Percentiles rank a stretch among this genome's conserved stretches.
Conservation (phyloP, 2,888 invertebrate genomes). For the Phortica magna region DNA sequence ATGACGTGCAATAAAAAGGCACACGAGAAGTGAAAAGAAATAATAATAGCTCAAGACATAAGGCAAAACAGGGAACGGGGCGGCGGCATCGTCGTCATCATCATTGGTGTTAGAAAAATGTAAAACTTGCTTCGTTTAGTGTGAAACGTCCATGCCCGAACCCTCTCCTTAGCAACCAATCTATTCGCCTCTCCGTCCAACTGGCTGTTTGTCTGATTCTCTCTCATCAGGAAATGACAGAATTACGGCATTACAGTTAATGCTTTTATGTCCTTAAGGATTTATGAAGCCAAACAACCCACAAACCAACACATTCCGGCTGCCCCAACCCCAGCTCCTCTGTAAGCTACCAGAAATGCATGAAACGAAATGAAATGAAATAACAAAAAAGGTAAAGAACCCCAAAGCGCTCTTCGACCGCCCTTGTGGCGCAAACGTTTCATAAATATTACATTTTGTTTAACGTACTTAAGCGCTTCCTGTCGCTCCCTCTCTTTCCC, state of each 20-base stretch:
- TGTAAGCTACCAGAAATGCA: background rate
- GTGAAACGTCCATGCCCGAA: background rate
- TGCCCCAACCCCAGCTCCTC: background rate
- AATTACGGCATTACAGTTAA: constrained; percentile 69
- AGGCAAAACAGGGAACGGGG: background rate
- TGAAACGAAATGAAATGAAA: background rate
- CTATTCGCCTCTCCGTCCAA: background rate
- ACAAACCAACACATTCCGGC: constrained; percentile 3
- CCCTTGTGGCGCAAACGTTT: constrained; percentile 5
- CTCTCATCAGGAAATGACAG: constrained; percentile 69
- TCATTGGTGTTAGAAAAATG: constrained; percentile 21
- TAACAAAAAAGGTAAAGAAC: background rate
- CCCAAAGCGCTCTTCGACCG: background rate
- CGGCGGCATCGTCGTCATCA: background rate
- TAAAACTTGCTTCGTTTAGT: constrained; percentile 11
- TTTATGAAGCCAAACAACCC: constrained; percentile 45
- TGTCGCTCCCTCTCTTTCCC: background rate
- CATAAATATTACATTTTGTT: constrained; percentile 23
- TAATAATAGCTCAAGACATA: constrained; percentile 19
- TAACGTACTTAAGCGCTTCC: background rate
- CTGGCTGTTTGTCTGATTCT: constrained; percentile 42
- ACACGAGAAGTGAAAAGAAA: background rate
- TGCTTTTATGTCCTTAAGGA: constrained; percentile 68
- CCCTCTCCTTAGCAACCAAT: background rate
- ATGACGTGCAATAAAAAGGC: background rate